Base-by-base conservation (phyloP, 2,888 invertebrate species). In the Agrotis exclamationis region DNA sequence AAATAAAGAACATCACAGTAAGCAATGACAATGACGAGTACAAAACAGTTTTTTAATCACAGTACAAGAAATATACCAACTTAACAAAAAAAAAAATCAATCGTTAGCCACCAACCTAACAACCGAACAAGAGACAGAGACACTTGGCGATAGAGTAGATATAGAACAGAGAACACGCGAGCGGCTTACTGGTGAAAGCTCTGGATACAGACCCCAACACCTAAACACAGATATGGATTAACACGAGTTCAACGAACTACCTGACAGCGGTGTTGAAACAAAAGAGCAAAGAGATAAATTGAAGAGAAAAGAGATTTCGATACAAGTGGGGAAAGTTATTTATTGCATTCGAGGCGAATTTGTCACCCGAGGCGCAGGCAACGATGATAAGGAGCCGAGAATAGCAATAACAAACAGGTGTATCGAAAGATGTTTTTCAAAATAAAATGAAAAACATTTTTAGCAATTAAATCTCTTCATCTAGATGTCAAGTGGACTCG, bases 101-200 rank as follows among this genome's bases (percentile, higher is more conserved):
- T 68, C 58, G 65, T 73, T 80, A 73, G 69, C 66, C n/a, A 53
- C 24, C 57, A 59, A 71, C 24, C 22, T 73, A 81, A 74, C 85
- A 85, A 57, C 71, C 85, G 60, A 87, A 87, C 50, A 86, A 67
- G 33, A 83, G 65, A 76, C 89, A 90, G 22, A 91, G 28, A 84
- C 88, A 91, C 76, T 86, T 88, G 54, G 84, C 77, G 18, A 91
- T 64, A 69, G 88, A 88, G 81, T 83, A 90, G 70, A 91, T 79
- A 83, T 85, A 89, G 70, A 89, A 86, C 57, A 89, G 59, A 66
- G 77, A 60, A 51, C 83, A 84, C 56, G 70, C 54, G 53, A 76
- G 0, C 67, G 76, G 81, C 65, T 63, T 73, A 68, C 70, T 76
- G 67, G 58, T 39, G 77, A 80, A 63, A 64, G 79, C 80, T 57